A percentile compares a stretch with the other conserved stretches of the same genome.
phyloP scores from a whole-genome alignment of 2,113 vertebrate species.

The Anser cygnoides region DNA sequence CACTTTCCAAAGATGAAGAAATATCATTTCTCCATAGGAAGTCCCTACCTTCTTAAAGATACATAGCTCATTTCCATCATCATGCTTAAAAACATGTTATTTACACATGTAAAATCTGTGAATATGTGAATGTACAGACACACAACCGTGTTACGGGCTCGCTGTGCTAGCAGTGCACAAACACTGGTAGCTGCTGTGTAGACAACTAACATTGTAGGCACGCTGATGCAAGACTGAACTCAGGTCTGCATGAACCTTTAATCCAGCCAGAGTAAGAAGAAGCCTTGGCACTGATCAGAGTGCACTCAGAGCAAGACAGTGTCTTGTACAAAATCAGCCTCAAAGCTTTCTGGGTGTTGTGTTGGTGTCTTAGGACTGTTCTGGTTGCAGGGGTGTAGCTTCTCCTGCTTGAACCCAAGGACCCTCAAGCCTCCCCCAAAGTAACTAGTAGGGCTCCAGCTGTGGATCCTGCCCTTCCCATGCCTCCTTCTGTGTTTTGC shows the following conservation, averaged over 20 bases:
- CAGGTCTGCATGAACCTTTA: background rate
- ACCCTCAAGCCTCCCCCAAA: background rate
- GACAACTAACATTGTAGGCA: background rate
- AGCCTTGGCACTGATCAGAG: background rate
- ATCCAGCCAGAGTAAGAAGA: background rate
- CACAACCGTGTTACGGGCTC: background rate
- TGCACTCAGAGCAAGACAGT: background rate
- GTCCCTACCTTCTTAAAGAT: background rate
- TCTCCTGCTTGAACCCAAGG: background rate
- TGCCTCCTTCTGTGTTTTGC: background rate
- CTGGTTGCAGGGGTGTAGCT: background rate
- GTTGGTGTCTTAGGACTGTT: background rate
- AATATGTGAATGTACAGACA: background rate
- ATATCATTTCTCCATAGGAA: background rate
- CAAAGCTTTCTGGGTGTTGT: background rate
- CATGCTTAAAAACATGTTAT: background rate
- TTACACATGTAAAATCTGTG: background rate
- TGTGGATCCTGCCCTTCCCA: background rate
- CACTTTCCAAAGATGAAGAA: background rate
- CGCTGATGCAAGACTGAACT: background rate
- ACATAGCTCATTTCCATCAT: background rate
- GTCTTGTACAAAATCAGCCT: accelerated
- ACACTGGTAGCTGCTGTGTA: background rate
- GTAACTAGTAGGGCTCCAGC: background rate
- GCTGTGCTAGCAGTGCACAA: accelerated